Base-by-base conservation (phyloP, 2,113 vertebrate genomes). In the Spea bombifrons region DNA sequence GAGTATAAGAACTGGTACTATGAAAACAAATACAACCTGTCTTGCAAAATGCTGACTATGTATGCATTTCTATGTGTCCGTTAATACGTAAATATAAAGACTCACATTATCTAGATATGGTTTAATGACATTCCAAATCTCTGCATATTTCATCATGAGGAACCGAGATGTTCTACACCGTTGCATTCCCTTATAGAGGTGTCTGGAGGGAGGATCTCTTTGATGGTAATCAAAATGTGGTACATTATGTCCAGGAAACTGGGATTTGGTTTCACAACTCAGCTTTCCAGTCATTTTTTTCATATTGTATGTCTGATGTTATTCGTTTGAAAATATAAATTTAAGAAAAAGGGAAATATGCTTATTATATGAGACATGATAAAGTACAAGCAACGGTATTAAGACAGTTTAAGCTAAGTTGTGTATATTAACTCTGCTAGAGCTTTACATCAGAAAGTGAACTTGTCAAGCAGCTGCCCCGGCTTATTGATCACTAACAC, bases 11-110 rank as follows among this genome's bases (percentile, higher is more conserved):
- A 66, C 59, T 59, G n/a, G 69, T 53, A 49, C 12, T 53, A 8
- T 73, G 76, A 63, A 79, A 79, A 73, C 63, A 80, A 66, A 73
- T 73, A 80, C 63, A 78, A 50, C 8, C 76, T 71, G 12, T 69
- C 50, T 49, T 10, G 57, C 6, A 71, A 52, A 71, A 16, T 49
- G 8, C 15, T 16, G 50, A 57, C 48, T 76, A 46, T 69, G 53
- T 76, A 69, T 76, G 16, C 44, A 76, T 30, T 59, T 59, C 45
- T 30, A 52, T 69, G 47, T 55, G 12, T 52, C 8, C 44, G n/a
- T n/a, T 5, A 7, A n/a, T 67, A 44, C 67, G 65, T 47, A 45
- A 47, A 59, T 57, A 46, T 12, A 5, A n/a, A 49, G 47, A 16
- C 4, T 47, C n/a, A 45, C 46, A 68, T 68, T 68, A 46, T 68